Base-by-base conservation (phyloP, 2,888 invertebrate species). In the Megastigmus dorsalis region DNA sequence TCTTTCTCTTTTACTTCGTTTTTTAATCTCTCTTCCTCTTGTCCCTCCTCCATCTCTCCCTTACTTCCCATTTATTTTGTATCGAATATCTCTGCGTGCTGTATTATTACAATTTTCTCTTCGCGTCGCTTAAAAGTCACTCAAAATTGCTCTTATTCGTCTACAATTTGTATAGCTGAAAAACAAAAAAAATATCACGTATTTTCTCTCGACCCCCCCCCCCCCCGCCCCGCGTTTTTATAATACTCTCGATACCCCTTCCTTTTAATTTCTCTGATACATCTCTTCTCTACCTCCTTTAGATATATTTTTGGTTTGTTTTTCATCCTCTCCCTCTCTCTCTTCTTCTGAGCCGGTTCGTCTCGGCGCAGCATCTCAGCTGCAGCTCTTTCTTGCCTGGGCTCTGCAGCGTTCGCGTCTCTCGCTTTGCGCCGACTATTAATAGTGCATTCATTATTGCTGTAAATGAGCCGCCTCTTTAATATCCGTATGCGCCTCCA, bases 361-460 rank as follows among this genome's bases (percentile, higher is more conserved):
- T 7, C 67, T 43, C 41, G n/a, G 30, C 36, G 18, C 33, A 6
- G n/a, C n/a, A n/a, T 41, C 45, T 45, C 57, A n/a, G n/a, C n/a
- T n/a, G n/a, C n/a, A n/a, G n/a, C n/a, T 28, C 36, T 28, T 48
- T 38, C 28, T 26, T 28, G 48, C 54, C 26, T n/a, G 50, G 20
- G 4, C 18, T 30, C 30, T 20, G n/a, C n/a, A 10, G 26, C 23
- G 18, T n/a, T 13, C 45, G 43, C 48, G 57, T 4, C 6, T 26
- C 62, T 68, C 50, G 55, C 59, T 45, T 30, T 55, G 65, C 60
- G 68, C 75, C 76, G 73, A 77, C 83, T 86, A 87, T 87, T 87
- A 84, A 87, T 87, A 86, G 85, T 81, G 79, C 75, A 80, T 85
- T 86, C 86, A 85, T 87, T 87, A 87, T 84, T 86, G 84, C 85